Evolutionary conservation across 2,797 vertebrate genomes (phyloP), one percentile per base, ranked within the genome.

Genomic region (Trachops cirrhosus): DNA sequence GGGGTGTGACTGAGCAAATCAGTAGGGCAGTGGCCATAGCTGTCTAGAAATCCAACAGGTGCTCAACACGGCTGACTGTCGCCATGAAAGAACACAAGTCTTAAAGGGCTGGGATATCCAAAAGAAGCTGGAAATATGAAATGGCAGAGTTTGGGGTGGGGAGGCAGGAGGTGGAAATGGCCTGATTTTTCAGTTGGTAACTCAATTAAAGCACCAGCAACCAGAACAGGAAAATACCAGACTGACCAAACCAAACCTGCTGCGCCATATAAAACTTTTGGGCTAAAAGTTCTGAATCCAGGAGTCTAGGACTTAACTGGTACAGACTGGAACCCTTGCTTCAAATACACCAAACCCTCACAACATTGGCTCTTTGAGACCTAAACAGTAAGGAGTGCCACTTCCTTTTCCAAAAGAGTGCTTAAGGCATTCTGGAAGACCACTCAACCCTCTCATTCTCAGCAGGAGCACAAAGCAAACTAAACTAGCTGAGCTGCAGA

Each of bases 371-470:
- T 83, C 64, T 21, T 46, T 44, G 44, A 52, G 37, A 71, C 12
- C 32, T 39, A 64, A 90, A n/a, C 54, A 79, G 48, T 29, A 37
- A 29, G 39, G 86, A 89, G 78, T 34, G 21, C 74, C 50, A 48
- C 95, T 84, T 86, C 86, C 52, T 90, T 87, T 90, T 79, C 86
- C 32, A 46, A 79, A 74, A 73, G 8, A n/a, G 50, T 80, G 32
- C 77, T 77, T 22, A 21, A 46, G 68, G 22, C 62, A 32, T 84
- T 29, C 50, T 22, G 32, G 19, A 59, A 19, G n/a, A 9, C 39
- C 50, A 19, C 11, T 74, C 14, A 52, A 2, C 29, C 14, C 50
- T 32, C 18, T 86, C 86, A 21, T 34, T 39, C 67, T 89, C 59
- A 52, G 44, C 26, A 59, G 41, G 24, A 37, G 57, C n/a, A 64